phyloP scores from a whole-genome alignment of 2,888 invertebrate genomes.

The Perizoma affinitatum region DNA sequence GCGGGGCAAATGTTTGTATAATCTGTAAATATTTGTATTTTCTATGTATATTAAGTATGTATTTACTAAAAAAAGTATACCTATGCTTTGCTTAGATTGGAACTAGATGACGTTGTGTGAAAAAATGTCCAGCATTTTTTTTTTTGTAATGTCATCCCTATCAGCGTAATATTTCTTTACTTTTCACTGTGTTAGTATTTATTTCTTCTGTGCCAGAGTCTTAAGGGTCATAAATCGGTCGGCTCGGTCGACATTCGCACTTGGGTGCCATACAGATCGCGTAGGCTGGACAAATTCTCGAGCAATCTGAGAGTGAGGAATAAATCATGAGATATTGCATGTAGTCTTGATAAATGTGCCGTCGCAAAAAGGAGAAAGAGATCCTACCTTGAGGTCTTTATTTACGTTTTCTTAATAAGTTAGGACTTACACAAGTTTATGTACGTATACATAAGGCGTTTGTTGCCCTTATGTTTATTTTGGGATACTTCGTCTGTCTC shows the following conservation, averaged over 20 bases:
- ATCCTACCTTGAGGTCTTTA: not conserved
- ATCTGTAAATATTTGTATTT: no score
- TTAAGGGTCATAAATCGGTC: slow-evolving; percentile 60
- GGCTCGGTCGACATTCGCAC: slow-evolving; percentile 57
- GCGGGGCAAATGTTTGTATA: no score
- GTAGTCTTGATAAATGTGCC: slow-evolving; percentile 46
- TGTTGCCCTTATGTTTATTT: no score
- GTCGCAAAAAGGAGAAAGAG: slow-evolving; percentile 15
- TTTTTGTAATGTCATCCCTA: no score
- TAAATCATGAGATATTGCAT: slow-evolving; percentile 63
- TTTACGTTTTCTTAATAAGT: not conserved
- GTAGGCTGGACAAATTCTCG: slow-evolving; percentile 68
- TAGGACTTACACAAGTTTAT: slow-evolving; percentile 6
- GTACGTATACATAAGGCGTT: not conserved
- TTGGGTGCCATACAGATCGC: slow-evolving; percentile 60
- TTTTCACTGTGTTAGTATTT: not conserved
- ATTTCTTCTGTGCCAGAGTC: slow-evolving; percentile 26
- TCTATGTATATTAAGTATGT: no score
- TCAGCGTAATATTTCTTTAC: no score
- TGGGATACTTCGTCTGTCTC: no score
- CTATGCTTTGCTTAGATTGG: no score
- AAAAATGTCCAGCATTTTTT: no score
- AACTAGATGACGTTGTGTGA: no score
- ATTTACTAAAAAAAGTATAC: no score
- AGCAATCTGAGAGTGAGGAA: slow-evolving; percentile 50